Evolutionary conservation across 2,113 vertebrate species (phyloP), one percentile per base, ranked within the genome.

Genomic region (Rutilus rutilus): DNA sequence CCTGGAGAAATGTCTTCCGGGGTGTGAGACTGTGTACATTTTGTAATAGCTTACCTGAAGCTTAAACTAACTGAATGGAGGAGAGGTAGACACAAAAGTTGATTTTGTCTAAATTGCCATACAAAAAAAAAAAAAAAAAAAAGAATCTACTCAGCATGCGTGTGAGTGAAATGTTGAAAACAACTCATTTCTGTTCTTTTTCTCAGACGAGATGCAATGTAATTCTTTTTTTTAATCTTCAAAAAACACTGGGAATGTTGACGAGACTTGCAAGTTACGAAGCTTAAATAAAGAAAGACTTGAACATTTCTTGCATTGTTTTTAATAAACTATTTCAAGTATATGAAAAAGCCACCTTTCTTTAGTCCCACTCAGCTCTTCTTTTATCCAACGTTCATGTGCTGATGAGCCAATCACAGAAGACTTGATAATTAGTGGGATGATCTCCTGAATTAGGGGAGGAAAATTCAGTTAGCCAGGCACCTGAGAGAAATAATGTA

Each of bases 1-100:
- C 85, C 78, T 74, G 77, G 78, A 86, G 71, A 62, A 25, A 60
- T 17, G 65, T 81, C 65, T 86, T 86, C 78, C 85, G 23, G 64
- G 82, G 60, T 19, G 47, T 62, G 17, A 73, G 86, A 84, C 82
- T 74, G 76, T 73, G 65, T 60, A 84, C 62, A 84, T 73, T 77
- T 36, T 76, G 74, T 81, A 47, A n/a, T 17, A 74, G 30, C 62
- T 82, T 47, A 82, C 45, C 57, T 69, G 65, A 80, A 77, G 71
- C 25, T 30, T 64, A 62, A 78, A 73, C 57, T 33, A 62, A 80
- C 7, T n/a, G 76, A 80, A 75, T 54, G 76, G 30, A 19, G 59
- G 74, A 71, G 23, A 79, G 42, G 33, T 33, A 78, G 54, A 78
- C 5, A 60, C 30, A 36, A 23, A 3, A 36, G 15, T 59, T 59